Evolutionary conservation across 2,797 vertebrate genomes (phyloP).

Genomic region (Tadarida brasiliensis): DNA sequence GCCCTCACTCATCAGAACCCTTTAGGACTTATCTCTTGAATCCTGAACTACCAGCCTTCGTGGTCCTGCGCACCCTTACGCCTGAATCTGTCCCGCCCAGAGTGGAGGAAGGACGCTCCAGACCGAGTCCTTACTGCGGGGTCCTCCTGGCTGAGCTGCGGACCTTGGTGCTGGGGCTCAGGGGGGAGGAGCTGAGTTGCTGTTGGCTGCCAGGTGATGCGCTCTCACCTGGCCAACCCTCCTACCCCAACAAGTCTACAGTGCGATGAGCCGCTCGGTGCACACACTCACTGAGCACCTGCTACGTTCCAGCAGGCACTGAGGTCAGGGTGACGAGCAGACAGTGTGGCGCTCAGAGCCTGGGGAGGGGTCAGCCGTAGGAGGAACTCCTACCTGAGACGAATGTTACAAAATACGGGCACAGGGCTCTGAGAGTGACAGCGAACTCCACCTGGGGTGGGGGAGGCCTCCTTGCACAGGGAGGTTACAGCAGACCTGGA

Average conservation of each 20-base stretch:
- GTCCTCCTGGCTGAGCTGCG: background rate
- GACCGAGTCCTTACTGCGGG: rapidly evolving
- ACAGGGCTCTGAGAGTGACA: background rate
- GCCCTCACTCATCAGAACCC: background rate
- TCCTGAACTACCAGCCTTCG: background rate
- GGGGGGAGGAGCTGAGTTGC: background rate
- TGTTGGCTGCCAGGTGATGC: background rate
- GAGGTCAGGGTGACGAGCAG: background rate
- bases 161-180: background rate
- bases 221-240: background rate
- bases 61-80: background rate
- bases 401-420: background rate
- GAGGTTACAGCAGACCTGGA: background rate
- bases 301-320: background rate
- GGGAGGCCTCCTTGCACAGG: background rate
- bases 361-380: background rate
- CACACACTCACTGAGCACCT: background rate
- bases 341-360: constrained; percentile 1
- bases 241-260: background rate
- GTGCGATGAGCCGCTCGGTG: background rate
- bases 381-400: background rate
- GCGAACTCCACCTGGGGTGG: background rate
- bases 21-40: background rate
- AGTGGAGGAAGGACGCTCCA: background rate
- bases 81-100: background rate